Percentiles rank a stretch among this genome's conserved stretches.
Conservation (phyloP, 2,113 vertebrate genomes). For the Leucoraja erinaceus region DNA sequence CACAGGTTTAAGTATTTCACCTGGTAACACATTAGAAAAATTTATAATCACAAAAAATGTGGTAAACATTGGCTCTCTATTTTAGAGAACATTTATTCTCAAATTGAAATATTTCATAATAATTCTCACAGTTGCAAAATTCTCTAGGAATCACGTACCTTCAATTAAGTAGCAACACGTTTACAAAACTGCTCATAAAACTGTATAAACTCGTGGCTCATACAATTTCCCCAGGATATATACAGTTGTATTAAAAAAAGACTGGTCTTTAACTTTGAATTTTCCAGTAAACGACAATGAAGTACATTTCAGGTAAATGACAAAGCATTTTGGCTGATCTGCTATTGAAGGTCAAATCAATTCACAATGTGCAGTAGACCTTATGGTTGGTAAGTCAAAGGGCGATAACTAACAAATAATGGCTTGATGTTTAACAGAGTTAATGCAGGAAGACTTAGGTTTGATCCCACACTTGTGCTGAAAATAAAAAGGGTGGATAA, state of each 20-base stretch:
- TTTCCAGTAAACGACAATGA: too few species aligned
- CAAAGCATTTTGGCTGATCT: not conserved
- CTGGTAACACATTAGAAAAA: not conserved
- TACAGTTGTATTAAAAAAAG: too few species aligned
- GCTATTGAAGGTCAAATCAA: not conserved
- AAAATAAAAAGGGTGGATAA: not conserved
- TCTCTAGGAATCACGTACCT: too few species aligned
- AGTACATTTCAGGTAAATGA: not conserved
- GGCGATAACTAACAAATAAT: not conserved
- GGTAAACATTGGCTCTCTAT: not conserved
- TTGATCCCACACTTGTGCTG: not conserved
- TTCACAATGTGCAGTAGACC: not conserved
- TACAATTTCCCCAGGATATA: not conserved
- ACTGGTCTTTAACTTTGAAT: too few species aligned
- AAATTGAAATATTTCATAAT: not conserved
- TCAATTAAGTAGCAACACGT: not conserved
- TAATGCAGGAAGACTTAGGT: not conserved
- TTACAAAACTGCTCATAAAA: not conserved
- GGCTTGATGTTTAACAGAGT: not conserved
- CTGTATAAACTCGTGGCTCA: not conserved
- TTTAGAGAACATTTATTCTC: too few species aligned
- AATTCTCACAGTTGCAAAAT: not conserved
- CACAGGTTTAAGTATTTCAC: not conserved
- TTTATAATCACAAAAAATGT: too few species aligned
- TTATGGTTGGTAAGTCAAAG: not conserved